A percentile compares a stretch with the other conserved stretches of the same genome.
Evolutionary conservation across 2,113 vertebrate species (phyloP).

Genomic region (Oryctolagus cuniculus): DNA sequence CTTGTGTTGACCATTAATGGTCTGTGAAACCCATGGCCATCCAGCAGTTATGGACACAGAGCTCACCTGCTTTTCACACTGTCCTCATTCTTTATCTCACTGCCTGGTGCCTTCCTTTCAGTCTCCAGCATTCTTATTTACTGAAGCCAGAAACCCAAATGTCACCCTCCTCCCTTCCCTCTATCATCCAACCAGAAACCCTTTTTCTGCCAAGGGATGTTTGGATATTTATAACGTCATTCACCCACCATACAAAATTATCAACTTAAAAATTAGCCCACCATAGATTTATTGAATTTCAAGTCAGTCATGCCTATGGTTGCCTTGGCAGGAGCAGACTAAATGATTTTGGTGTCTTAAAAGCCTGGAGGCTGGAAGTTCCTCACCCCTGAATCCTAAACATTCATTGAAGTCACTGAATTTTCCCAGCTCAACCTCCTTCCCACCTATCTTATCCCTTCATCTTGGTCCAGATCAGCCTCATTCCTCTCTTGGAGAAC

Average conservation of each 20-base stretch:
- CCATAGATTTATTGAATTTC: too few species aligned
- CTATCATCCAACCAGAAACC: too few species aligned
- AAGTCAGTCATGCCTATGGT: too few species aligned
- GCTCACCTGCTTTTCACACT: not conserved
- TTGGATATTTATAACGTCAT: too few species aligned
- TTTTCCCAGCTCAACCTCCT: not conserved
- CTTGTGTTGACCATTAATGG: rapidly evolving
- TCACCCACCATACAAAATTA: too few species aligned
- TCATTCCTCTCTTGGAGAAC: not conserved
- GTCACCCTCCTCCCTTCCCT: not conserved
- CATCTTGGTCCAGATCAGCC: not conserved
- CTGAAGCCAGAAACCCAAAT: not conserved
- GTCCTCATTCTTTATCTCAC: not conserved
- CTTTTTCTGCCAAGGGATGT: too few species aligned
- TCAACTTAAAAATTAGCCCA: too few species aligned
- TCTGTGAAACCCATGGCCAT: rapidly evolving
- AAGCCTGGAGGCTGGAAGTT: too few species aligned
- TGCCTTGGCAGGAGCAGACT: too few species aligned
- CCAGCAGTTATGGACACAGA: not conserved
- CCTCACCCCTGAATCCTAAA: too few species aligned
- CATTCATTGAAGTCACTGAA: not conserved
- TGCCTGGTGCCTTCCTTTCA: not conserved
- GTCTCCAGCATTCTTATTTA: not conserved
- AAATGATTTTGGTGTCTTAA: too few species aligned
- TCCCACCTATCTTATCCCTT: not conserved